Evolutionary conservation across 2,888 invertebrate genomes (phyloP), one percentile per base, ranked within the genome.

Genomic region (Synergus itoensis): DNA sequence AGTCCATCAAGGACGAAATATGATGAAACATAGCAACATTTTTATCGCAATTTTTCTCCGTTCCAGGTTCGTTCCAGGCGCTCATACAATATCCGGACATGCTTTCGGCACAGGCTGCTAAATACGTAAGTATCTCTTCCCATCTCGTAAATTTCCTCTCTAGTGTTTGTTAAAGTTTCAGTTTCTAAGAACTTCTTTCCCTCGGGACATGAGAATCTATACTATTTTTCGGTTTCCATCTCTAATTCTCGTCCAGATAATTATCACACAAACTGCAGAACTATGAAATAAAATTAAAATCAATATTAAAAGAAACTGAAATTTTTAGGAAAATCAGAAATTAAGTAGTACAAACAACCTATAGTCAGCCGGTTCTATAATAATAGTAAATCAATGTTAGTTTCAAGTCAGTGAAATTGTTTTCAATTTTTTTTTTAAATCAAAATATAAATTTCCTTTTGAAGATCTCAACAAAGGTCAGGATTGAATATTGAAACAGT

Each of bases 21-120:
- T 40, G 53, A 73, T 53, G 53, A 73, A 53, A 73, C 73, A 40
- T 53, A 53, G n/a, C 53, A 53, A 28, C 48, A 53, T 73, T 53
- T 53, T 73, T 73, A 73, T 36, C 53, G 11, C 43, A 79, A 81
- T 80, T 81, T 73, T 77, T 4, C 5, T 79, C 75, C 78, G 76
- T 91, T 94, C 87, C 95, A 98, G 98, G 96, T 94, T 97, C 97
- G 93, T 98, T 98, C 95, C 98, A 99, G 96, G 99, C 99, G 86
- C 95, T 99, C 92, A 98, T 99, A 93, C 99, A 99, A 94, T 99
- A 99, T 93, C 97, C 98, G 88, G 99, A 99, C 94, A 97, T 99
- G 84, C 96, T 97, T 91, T 97, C 98, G 87, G 99, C 99, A 87
- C 99, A 99, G 93, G 96, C 98, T 90, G 99, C 99, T 91, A 99